phyloP scores from a whole-genome alignment of 2,888 invertebrate species.

The Lepas anatifera region DNA sequence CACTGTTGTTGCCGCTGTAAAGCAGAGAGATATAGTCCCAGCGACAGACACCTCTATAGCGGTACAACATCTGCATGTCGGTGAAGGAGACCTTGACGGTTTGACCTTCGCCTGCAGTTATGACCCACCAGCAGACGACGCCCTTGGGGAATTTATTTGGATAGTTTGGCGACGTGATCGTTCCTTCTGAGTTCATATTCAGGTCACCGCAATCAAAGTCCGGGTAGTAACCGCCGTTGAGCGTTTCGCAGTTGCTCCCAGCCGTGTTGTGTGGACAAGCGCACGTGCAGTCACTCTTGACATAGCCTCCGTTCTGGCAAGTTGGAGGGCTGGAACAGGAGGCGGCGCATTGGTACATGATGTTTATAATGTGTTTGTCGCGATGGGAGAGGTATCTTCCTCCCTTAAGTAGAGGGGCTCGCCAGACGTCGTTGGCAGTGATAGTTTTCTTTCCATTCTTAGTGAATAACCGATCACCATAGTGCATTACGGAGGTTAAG shows the following conservation, averaged over 20 bases:
- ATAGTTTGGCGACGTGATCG: background rate
- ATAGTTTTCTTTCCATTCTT: conserved; percentile 13
- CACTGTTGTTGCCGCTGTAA: too few relatives aligned
- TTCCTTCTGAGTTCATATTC: background rate
- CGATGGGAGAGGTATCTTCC: conserved; percentile 7
- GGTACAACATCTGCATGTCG: too few relatives aligned
- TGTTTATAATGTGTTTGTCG: conserved; percentile 14
- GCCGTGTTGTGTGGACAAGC: conserved; percentile 13
- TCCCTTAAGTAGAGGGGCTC: conserved; percentile 10
- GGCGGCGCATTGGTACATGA: conserved; percentile 15
- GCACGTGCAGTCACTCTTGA: conserved; percentile 12
- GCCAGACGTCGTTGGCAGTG: background rate
- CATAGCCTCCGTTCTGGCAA: conserved; percentile 14
- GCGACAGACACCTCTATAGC: too few relatives aligned
- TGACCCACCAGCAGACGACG: background rate
- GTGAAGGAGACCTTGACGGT: too few relatives aligned
- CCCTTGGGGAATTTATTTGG: conserved; percentile 41
- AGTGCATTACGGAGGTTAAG: conserved; percentile 19
- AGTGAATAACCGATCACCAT: background rate
- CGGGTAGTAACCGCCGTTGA: conserved; percentile 10
- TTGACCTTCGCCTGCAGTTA: too few relatives aligned
- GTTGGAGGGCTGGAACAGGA: background rate
- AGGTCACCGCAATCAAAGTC: background rate
- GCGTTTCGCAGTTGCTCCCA: conserved; percentile 11
- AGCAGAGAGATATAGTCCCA: too few relatives aligned